Percentiles rank a stretch among this genome's conserved stretches.
phyloP scores from a whole-genome alignment of 2,888 invertebrate species.

The Agrochola lota region DNA sequence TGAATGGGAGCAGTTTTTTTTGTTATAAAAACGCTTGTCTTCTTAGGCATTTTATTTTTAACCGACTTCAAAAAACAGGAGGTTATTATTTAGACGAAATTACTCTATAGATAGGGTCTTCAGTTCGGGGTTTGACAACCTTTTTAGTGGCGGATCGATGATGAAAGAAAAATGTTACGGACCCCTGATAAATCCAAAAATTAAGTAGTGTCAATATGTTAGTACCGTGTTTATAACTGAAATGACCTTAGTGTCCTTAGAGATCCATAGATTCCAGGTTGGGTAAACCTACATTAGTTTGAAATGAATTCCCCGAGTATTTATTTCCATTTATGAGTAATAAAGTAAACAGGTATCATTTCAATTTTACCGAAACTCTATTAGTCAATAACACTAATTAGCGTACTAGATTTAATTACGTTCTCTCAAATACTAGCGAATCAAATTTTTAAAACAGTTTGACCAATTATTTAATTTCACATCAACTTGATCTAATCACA shows the following conservation, averaged over 20 bases:
- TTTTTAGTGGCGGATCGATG: background rate
- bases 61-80: background rate
- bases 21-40: background rate
- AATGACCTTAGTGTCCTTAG: background rate
- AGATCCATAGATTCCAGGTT: background rate
- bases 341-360: background rate
- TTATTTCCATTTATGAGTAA: background rate
- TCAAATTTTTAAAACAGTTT: background rate
- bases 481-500: slow-evolving; percentile 6
- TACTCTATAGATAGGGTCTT: background rate
- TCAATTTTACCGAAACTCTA: background rate
- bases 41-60: background rate
- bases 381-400: slow-evolving; percentile 38
- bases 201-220: background rate
- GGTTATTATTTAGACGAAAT: background rate
- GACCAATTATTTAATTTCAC: slow-evolving; percentile 26
- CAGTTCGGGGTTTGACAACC: background rate
- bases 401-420: slow-evolving; percentile 14
- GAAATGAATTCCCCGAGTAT: background rate
- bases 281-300: background rate
- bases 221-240: background rate
- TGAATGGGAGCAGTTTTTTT: background rate
- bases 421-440: slow-evolving; percentile 16
- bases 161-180: background rate
- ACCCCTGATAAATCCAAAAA: background rate